Evolutionary conservation across 2,113 vertebrate species (phyloP), one percentile per base, ranked within the genome.

Genomic region (Emydura subglobosa): DNA sequence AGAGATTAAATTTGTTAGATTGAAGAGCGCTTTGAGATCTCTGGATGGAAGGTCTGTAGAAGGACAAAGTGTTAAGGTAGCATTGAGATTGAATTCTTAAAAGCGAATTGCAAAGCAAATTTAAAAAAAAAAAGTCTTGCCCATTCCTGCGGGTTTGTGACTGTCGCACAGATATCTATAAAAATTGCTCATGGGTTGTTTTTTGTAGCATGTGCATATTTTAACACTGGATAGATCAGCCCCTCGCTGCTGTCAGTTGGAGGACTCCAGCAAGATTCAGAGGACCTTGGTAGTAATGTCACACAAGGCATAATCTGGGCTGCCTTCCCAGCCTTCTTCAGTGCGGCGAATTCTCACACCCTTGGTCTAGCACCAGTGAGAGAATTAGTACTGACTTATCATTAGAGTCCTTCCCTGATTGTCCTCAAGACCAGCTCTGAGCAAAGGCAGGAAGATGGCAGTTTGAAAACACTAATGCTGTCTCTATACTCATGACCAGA

Each of bases 401-500:
- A 2, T 29, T 5, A 17, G 61, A 19, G 11, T 17, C n/a, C 29
- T 25, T 31, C 47, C 51, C 7, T 10, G 39, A 9, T 11, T 49
- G 57, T 47, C 42, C 25, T 82, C n/a, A 7, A 61, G 57, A 39
- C n/a, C 47, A 7, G n/a, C 14, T 12, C 34, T 72, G 68, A 22
- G 59, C 12, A 17, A 53, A 82, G 17, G 51, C 29, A 12, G 29
- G 29, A 16, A 61, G 10, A 31, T 2, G 16, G 78, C 2, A 0
- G n/a, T 39, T 76, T 10, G 17, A 39, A 61, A 44, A 78, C 12
- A 0, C 44, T 8, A 42, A 5, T n/a, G 44, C 12, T 29, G 17
- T n/a, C 50, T 29, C 44, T 1, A 0, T 1, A 16, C 5, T 42
- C 12, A 31, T 2, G 44, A 4, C 8, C 1, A 1, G 44, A 50